These are phyloP conservation scores for Mermis nigrescens DNA, from an alignment of 2,888 invertebrate genomes.

Conservation along the genomic window DNA sequence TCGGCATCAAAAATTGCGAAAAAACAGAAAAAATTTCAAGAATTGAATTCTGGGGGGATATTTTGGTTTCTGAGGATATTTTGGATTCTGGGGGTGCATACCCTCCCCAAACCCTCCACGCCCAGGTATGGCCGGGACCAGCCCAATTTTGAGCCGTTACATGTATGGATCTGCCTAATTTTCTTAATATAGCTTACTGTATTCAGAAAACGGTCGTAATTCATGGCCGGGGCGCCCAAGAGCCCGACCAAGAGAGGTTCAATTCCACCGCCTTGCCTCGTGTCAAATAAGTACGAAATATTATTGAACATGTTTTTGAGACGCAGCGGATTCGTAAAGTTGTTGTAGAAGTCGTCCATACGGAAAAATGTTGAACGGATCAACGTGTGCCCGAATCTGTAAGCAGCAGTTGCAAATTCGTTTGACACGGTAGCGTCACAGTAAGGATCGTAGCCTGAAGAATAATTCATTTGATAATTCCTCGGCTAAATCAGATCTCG, in stretches of 20 bases:
- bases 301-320: conserved; percentile 23
- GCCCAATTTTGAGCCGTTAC: no score
- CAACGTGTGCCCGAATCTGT: conserved; percentile 47
- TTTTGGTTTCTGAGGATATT: no score
- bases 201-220: conserved; percentile 23
- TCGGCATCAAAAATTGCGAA: no score
- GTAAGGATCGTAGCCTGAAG: conserved; percentile 42
- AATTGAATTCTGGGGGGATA: no score
- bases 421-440: conserved; percentile 61
- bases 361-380: conserved; percentile 58
- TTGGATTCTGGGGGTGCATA: no score
- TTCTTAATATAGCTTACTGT: conserved; percentile 2
- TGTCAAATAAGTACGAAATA: conserved; percentile 23
- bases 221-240: conserved; percentile 27
- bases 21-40: no score
- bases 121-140: no score
- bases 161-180: no score
- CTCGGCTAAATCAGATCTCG: not conserved
- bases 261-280: conserved; percentile 24
- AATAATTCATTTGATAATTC: not conserved
- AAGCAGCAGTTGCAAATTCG: conserved; percentile 53
- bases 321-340: conserved; percentile 11
- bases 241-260: conserved; percentile 31
- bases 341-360: conserved; percentile 22
- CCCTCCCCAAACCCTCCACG: no score